Evolutionary conservation across 2,113 vertebrate species (phyloP).

Genomic region (Hypanus sabinus): DNA sequence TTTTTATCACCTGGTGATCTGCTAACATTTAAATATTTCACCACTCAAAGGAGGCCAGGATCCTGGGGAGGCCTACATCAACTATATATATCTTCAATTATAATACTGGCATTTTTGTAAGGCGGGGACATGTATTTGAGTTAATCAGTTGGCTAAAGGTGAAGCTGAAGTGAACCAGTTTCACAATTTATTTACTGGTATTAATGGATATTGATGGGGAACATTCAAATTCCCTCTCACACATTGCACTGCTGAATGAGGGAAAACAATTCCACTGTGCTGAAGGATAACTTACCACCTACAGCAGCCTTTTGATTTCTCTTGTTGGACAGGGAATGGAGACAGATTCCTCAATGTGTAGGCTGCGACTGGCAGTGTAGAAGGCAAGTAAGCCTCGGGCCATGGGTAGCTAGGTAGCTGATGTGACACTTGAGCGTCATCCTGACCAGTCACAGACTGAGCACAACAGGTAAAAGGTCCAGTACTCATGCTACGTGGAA

Average conservation of each 20-base stretch:
- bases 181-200: background rate
- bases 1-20: background rate
- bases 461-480: background rate
- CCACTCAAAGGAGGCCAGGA: background rate
- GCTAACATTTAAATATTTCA: background rate
- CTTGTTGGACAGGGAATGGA: background rate
- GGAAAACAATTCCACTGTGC: background rate
- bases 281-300: background rate
- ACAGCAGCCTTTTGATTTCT: background rate
- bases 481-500: background rate
- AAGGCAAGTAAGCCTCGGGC: background rate
- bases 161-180: background rate
- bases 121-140: background rate
- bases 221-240: background rate
- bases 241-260: background rate
- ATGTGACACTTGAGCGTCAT: background rate
- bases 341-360: background rate
- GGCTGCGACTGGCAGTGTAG: background rate
- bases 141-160: background rate
- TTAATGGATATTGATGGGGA: slow-evolving; percentile 1
- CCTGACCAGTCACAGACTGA: background rate
- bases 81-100: no score
- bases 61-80: background rate
- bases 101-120: background rate
- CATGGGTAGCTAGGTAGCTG: background rate